Evolutionary conservation across 2,113 vertebrate species (phyloP), one percentile per base, ranked within the genome.

Genomic region (Labeo catla): DNA sequence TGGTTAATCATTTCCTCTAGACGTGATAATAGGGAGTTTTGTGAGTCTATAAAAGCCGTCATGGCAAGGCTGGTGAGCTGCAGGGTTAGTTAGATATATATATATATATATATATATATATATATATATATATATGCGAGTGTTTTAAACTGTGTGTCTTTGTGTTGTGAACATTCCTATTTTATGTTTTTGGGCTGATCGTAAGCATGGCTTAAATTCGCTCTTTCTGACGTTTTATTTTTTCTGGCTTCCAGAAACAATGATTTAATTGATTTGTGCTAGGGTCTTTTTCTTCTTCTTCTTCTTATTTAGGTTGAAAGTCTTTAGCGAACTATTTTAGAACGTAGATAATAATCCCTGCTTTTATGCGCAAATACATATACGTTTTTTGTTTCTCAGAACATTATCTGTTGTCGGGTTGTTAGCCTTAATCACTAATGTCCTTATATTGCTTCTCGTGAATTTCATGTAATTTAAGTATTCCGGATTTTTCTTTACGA

Each of bases 11-110:
- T 82, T 68, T 3, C 63, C 63, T 36, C 15, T 12, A 21, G 61
- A 52, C 80, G 52, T 66, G 80, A 82, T 70, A 82, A 82, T 65
- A 50, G 45, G 5, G 15, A 11, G 45, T 7, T 81, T 50, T 68
- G 61, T 68, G 61, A 68, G 80, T 82, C 61, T 68, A 82, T 82
- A 82, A 82, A 80, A 68, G 15, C 15, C 45, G 13, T 47, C 61
- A 47, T 66, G n/a, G 45, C 45, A 4, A 49, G 43, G 15, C n/a
- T 16, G 21, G 39, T 65, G 5, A 45, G 43, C 59, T 45, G 61
- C 43, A 34, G 57, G 43, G 16, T 61, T 16, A 45, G 36, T 28
- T 28, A 28, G 28, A 28, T 28, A 28, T 28, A 28, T 28, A 28
- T 28, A 28, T 28, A 63, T 45, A 47, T 28, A n/a, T n/a, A n/a